Percentiles rank a stretch among this genome's conserved stretches.
phyloP scores from a whole-genome alignment of 2,797 vertebrate genomes.

The Capromys pilorides region DNA sequence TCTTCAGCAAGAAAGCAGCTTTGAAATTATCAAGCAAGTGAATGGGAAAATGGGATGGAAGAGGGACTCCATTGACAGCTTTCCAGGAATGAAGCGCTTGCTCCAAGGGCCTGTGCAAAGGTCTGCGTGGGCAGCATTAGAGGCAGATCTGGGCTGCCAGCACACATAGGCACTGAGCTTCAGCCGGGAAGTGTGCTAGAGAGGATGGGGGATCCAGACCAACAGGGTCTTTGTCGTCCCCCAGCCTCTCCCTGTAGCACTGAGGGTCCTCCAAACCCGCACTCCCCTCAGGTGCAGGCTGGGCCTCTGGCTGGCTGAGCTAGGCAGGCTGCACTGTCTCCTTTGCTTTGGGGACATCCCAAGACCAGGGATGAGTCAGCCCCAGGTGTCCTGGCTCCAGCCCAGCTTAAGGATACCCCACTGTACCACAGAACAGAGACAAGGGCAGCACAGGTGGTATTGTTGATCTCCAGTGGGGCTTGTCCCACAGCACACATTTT shows the following conservation, averaged over 20 bases:
- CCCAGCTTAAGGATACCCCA: conserved; percentile 1
- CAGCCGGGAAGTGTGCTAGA: neutral
- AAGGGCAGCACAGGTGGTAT: neutral
- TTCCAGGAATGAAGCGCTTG: neutral
- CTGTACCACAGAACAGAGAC: neutral
- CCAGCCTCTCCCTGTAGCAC: neutral
- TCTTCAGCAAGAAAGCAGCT: neutral
- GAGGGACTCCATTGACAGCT: neutral
- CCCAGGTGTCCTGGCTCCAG: conserved; percentile 53
- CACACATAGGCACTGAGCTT: neutral
- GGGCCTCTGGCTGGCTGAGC: conserved; percentile 28
- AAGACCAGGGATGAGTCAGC: conserved; percentile 57
- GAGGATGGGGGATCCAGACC: neutral
- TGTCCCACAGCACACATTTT: fast-evolving
- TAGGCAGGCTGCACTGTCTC: conserved; percentile 24
- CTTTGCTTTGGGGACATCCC: conserved; percentile 14
- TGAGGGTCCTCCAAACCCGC: neutral
- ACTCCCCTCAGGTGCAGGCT: neutral
- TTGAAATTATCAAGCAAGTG: neutral
- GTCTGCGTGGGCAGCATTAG: neutral
- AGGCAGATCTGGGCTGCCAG: neutral
- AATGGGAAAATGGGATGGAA: neutral
- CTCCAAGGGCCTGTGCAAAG: neutral
- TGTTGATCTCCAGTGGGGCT: fast-evolving
- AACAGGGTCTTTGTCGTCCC: neutral